These are phyloP conservation scores for Albula goreensis DNA, from an alignment of 2,113 vertebrate genomes.

Conservation along the genomic window DNA sequence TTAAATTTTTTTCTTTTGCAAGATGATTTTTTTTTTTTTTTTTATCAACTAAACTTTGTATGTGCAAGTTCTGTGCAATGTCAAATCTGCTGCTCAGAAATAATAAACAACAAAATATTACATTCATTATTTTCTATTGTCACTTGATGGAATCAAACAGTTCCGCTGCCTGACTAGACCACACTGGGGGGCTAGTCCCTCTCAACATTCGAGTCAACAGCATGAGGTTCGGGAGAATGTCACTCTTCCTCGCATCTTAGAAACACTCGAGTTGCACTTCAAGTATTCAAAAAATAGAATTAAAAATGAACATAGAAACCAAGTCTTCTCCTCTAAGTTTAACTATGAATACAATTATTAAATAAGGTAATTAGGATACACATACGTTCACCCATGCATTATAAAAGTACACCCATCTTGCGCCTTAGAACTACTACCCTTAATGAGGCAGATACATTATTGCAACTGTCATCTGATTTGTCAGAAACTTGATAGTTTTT, in stretches of 20 bases:
- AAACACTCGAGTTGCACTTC: constrained; percentile 32
- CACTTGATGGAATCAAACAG: constrained; percentile 25
- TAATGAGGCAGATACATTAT: constrained; percentile 37
- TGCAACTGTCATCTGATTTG: constrained; percentile 33
- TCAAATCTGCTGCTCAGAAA: constrained; percentile 21
- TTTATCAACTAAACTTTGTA: constrained; percentile 8
- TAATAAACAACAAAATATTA: constrained; percentile 24
- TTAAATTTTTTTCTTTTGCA: constrained; percentile 31
- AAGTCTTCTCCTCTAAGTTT: constrained; percentile 8
- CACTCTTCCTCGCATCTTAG: not conserved
- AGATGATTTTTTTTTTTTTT: constrained; percentile 18
- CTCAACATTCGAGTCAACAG: constrained; percentile 7
- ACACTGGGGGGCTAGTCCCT: not conserved
- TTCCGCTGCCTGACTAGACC: not conserved
- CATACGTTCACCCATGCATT: constrained; percentile 28
- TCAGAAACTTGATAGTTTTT: constrained; percentile 18
- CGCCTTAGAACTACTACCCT: constrained; percentile 13
- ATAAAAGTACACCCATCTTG: constrained; percentile 24
- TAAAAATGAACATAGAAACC: constrained; percentile 3
- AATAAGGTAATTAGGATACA: constrained; percentile 28
- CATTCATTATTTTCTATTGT: constrained; percentile 30
- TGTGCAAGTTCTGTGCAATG: constrained; percentile 34
- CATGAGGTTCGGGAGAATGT: constrained; percentile 21
- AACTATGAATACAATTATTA: constrained; percentile 16
- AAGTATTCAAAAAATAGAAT: constrained; percentile 33